Base-by-base conservation (phyloP, 2,888 invertebrate species). In the Eupithecia dodoneata region DNA sequence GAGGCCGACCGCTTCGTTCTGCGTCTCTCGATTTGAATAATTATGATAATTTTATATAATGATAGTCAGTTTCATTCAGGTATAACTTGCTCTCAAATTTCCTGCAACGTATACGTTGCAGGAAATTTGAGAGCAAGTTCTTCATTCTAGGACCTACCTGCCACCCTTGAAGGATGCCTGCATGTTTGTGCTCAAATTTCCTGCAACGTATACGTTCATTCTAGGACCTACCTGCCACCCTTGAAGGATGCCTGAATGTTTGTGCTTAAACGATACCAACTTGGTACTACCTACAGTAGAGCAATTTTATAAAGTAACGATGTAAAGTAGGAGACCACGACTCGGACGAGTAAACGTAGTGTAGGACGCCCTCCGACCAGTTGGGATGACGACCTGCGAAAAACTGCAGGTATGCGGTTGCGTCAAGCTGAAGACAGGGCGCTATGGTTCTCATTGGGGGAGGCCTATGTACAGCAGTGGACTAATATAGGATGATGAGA, bases 1-100 rank as follows among this genome's bases (percentile, higher is more conserved):
- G 75, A 77, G 79, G 79, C 75, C 79, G 75, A 69, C 75, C 77
- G 59, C 72, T 73, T 73, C 30, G 47, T 77, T 74, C 63, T 63
- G 63, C 63, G 69, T 15, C 63, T 49, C 30, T 63, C 18, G 30
- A 30, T 63, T 63, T 63, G 30, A 63, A 63, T 63, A 63, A 18
- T 10, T 30, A 63, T 30, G 18, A 63, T 74, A 30, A 63, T 76
- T 76, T 73, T 41, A 69, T 70, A 70, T 73, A 59, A 30, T 63
- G 10, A 30, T 30, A 30, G 63, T 30, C 30, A 12, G 59, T 18
- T 59, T 30, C 18, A 63, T 63, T 63, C 59, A 63, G 59, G 59
- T 63, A 63, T 63, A 63, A 63, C 18, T 63, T 30, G 59, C 18
- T 63, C 30, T 18, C 30, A 30, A 63, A 63, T 63, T 10, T 63